Conservation (phyloP, 2,113 vertebrate species). For the Solea solea region DNA sequence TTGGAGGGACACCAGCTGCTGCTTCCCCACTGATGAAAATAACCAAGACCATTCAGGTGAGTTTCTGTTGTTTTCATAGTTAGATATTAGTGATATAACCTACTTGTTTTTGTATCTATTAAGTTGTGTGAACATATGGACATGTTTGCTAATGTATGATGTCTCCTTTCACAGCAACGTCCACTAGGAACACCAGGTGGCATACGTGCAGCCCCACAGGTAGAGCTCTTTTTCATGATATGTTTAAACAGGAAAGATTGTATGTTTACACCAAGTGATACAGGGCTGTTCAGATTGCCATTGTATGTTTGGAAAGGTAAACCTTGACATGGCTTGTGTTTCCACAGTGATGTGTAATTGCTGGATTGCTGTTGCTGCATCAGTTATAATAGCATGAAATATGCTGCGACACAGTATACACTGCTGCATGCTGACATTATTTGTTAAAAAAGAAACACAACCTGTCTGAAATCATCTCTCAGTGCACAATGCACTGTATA, state of each 20-base stretch:
- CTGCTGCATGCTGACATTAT: too few species aligned
- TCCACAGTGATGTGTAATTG: too few species aligned
- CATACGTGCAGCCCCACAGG: constrained; percentile 68
- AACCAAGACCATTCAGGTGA: constrained; percentile 97
- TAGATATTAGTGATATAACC: neutral
- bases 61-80: neutral
- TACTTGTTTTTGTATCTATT: neutral
- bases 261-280: too few species aligned
- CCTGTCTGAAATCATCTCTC: too few species aligned
- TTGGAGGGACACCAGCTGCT: constrained; percentile 75
- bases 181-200: constrained; percentile 74
- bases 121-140: neutral
- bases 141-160: neutral
- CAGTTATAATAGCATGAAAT: too few species aligned
- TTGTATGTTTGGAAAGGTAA: too few species aligned
- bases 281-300: too few species aligned
- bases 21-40: constrained; percentile 87
- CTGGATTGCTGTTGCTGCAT: too few species aligned
- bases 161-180: constrained; percentile 71
- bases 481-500: too few species aligned
- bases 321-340: too few species aligned
- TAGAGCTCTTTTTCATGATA: constrained; percentile 12
- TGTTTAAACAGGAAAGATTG: neutral
- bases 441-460: too few species aligned
- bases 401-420: too few species aligned